Evolutionary conservation across 2,797 vertebrate species (phyloP), one percentile per base, ranked within the genome.

Genomic region (Tiaroga cobitis): DNA sequence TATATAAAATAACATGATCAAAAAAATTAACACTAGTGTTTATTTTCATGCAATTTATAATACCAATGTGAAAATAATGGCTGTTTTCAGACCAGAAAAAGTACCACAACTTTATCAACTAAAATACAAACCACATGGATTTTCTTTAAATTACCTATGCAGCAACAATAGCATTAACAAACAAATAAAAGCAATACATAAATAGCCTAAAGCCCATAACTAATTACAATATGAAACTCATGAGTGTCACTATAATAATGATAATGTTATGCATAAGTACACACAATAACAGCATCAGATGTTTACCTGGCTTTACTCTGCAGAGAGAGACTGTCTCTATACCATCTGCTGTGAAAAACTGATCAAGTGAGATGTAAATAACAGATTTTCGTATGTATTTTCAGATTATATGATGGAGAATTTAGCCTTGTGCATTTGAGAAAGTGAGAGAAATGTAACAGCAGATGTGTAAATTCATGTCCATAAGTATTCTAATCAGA

Each of bases 271-370:
- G 18, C 39, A 70, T 59, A 70, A 41, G n/a, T 72, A 59, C 16
- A 21, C 49, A 16, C 67, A 81, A 70, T 81, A 72, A 29, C 34
- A 81, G 51, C 24, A 59, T 81, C 4, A 21, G 9, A 24, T 59
- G 80, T 81, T 81, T 81, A 59, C 34, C 68, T 59, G 32, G 15
- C 26, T 83, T 54, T 39, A 21, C 67, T 43, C 11, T 29, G 67
- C 34, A 39, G 16, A 37, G 37, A 21, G 9, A 79, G 41, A 26
- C 61, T 26, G 61, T 68, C 80, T 85, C 65, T 18, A 65, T 32
- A 83, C 69, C 85, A 87, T 87, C 85, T 89, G 85, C 49, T 46
- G n/a, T 41, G 34, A 78, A 72, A 26, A 39, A 59, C 54, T 63
- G n/a, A 83, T 29, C 37, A 73, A 68, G 83, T 65, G 61, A 56